Evolutionary conservation across 2,888 invertebrate genomes (phyloP).

Genomic region (Macropis europaea): DNA sequence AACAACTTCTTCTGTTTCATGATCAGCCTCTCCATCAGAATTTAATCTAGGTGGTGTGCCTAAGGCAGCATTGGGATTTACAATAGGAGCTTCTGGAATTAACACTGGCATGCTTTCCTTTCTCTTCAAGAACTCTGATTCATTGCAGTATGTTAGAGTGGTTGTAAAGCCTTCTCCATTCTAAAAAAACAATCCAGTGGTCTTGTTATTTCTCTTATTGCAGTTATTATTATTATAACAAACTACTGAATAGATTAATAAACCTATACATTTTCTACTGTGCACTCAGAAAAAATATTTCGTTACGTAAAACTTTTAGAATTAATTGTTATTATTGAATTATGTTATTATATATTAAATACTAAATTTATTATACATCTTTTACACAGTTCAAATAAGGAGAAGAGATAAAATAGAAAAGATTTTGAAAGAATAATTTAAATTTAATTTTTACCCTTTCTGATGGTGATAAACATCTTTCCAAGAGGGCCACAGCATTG

Average conservation of each 20-base stretch:
- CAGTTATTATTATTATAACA: background rate
- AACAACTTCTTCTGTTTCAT: constrained; percentile 73
- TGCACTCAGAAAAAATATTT: no score
- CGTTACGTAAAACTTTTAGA: no score
- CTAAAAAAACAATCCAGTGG: constrained; percentile 30
- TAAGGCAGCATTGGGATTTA: constrained; percentile 78
- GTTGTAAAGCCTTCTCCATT: constrained; percentile 14
- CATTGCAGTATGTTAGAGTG: constrained; percentile 14
- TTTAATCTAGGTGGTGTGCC: constrained; percentile 78
- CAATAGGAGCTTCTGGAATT: constrained; percentile 77
- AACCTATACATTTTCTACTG: no score
- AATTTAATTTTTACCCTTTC: constrained; percentile 65
- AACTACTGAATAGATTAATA: no score
- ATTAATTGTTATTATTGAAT: background rate
- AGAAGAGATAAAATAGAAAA: background rate
- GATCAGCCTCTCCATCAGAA: constrained; percentile 76
- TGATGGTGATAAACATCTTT: constrained; percentile 71
- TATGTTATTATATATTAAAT: background rate
- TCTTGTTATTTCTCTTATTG: background rate
- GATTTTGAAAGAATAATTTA: no score
- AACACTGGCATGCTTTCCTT: constrained; percentile 76
- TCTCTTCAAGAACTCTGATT: constrained; percentile 62
- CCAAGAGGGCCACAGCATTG: constrained; percentile 77
- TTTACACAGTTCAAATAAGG: no score
- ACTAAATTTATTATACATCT: background rate